Evolutionary conservation across 2,888 invertebrate genomes (phyloP), one percentile per base, ranked within the genome.

Genomic region (Colletes collaris): DNA sequence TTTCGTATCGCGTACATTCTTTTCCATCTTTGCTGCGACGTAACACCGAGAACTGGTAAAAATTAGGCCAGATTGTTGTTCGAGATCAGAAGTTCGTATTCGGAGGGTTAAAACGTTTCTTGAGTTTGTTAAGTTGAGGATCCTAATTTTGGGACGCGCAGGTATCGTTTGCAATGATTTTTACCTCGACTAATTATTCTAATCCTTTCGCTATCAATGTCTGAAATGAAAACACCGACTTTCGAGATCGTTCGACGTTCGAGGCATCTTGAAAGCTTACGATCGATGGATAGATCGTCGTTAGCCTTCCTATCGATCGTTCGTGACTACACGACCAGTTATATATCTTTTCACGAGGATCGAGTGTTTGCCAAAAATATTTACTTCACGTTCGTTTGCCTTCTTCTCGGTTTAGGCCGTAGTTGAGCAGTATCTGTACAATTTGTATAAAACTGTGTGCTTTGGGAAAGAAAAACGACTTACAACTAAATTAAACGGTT

Each of bases 181-280:
- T 65, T 77, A 83, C 87, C 87, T 87, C 85, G 82, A 84, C 87
- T 87, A 76, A 88, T 90, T 88, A 89, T 89, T 86, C 86, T 87
- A 85, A 85, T 71, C 72, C 58, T 69, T 77, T 79, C 56, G 66
- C 74, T 2, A 50, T 50, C 58, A 10, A 44, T 2, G 55, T 44
- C 19, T 19, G 16, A 53, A 56, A 65, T 59, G 1, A 19, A 52
- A 50, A 52, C 4, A 49, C 49, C 44, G 44, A 8, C 44, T 46
- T 46, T 8, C 44, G 44, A 46, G 27, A 46, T 46, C 10, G 10
- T 10, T 46, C 44, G 5, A 70, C 70, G 50, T 52, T 59, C 19
- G 59, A 76, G 59, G 64, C 76, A 16, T 52, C 27, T 27, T 27
- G 2, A 27, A 27, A 27, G 27, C 27, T 66, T 59, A 52, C 65